Evolutionary conservation across 1,140 invertebrate genomes (phyloP).

Genomic region (Tetraneura akinire): DNA sequence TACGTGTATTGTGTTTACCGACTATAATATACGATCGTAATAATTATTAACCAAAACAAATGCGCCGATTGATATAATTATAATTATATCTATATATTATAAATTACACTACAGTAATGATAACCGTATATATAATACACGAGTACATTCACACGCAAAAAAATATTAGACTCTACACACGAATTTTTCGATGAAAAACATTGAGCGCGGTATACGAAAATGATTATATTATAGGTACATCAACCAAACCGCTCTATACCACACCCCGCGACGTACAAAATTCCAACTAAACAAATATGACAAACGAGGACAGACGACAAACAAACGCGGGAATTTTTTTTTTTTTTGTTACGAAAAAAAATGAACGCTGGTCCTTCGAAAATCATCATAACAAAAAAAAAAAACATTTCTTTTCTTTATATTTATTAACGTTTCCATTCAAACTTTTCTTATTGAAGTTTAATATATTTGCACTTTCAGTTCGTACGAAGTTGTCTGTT

Average conservation of each 20-base stretch:
- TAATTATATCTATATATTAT: background rate
- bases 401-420: background rate
- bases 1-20: background rate
- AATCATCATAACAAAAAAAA: background rate
- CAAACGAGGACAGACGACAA: background rate
- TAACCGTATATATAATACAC: too few species aligned
- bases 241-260: background rate
- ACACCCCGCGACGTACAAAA: background rate
- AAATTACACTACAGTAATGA: background rate
- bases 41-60: conserved; percentile 31
- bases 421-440: conserved; percentile 34
- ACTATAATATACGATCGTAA: background rate
- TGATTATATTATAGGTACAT: background rate
- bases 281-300: background rate
- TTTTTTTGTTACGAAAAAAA: background rate
- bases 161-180: too few species aligned
- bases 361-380: background rate
- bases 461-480: conserved; percentile 15
- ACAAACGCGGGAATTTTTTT: background rate
- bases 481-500: background rate
- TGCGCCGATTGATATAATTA: conserved; percentile 1
- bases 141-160: too few species aligned
- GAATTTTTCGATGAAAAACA: background rate
- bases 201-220: background rate
- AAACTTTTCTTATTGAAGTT: conserved; percentile 32